These are phyloP conservation scores for Forbesichthys papilliferus DNA, from an alignment of 2,113 vertebrate species.

Conservation along the genomic window DNA sequence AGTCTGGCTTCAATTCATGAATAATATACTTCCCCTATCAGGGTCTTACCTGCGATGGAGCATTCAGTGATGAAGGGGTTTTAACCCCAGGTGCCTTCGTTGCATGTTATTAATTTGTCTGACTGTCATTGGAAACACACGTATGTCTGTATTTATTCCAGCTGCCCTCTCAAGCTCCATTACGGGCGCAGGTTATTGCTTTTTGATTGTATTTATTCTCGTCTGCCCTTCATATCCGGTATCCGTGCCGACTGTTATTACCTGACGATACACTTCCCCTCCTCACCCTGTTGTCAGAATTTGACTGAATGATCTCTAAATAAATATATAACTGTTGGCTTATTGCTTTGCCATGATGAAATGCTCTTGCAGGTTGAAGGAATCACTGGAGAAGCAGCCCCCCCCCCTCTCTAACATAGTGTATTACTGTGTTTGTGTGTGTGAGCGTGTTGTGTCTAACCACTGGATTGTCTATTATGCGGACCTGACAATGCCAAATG, in stretches of 20 bases:
- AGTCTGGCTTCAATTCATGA: not conserved
- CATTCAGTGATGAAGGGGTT: constrained; percentile 15
- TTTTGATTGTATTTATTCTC: constrained; percentile 79
- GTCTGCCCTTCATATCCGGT: constrained; percentile 75
- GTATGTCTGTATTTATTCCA: constrained; percentile 76
- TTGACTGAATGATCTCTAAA: constrained; percentile 74
- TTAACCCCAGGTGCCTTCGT: constrained; percentile 47
- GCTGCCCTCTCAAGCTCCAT: constrained; percentile 73
- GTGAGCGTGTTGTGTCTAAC: not conserved
- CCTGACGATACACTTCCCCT: constrained; percentile 56
- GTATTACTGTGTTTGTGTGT: not conserved
- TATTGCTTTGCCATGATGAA: constrained; percentile 61
- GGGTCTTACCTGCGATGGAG: not conserved
- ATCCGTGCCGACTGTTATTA: constrained; percentile 71
- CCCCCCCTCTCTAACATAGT: not conserved
- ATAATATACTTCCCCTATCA: constrained; percentile 1
- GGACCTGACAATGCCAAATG: not conserved
- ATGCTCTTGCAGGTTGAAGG: constrained; percentile 27
- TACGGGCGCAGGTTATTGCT: constrained; percentile 77
- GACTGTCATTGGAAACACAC: constrained; percentile 74
- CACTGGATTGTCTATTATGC: too few relatives aligned
- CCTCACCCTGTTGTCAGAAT: constrained; percentile 53
- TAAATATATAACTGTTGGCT: constrained; percentile 65
- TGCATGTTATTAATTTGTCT: constrained; percentile 80
- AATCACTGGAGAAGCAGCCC: constrained; percentile 29